Base-by-base conservation (phyloP, 2,888 invertebrate species). In the Itoplectis maculator region DNA sequence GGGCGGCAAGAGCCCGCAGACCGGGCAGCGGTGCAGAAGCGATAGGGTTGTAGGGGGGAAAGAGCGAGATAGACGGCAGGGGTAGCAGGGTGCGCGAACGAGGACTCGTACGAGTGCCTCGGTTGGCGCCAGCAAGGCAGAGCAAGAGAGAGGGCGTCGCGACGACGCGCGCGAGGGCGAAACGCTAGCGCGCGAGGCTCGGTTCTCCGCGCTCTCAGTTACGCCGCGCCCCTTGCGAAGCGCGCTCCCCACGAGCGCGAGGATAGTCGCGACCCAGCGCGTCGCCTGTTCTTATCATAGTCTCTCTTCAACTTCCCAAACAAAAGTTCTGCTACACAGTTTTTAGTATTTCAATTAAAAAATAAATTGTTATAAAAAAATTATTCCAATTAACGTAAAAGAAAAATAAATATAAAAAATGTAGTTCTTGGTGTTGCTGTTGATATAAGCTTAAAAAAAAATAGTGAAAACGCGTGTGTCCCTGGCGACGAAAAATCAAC, bases 211-310 rank as follows among this genome's bases (percentile, higher is more conserved):
- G 89, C 86, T 91, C 83, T 82, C 92, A 92, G 92, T 92, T 89
- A 90, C 92, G 92, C 92, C 92, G 92, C 92, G 91, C 92, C 92
- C 92, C 92, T 92, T 90, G 90, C 90, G 90, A 92, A 88, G 92
- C 92, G 92, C 92, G 91, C 86, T 87, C 87, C 86, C 86, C 81
- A 66, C 80, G 86, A 86, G 86, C 80, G 88, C 85, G 86, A 82
- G 40, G 40, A 76, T 40, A 66, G 20, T 49, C 51, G 66, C 15
- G 47, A 69, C 49, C 6, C 70, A 73, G 72, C 47, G 59, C 75
- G 75, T 75, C 18, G 40, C 66, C 75, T 47, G 47, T 29, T 18
- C 61, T 42, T 20, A 72, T 76, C 79, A 9, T 61, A 13, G 5
- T 29, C 23, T 66, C 29, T 42, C 37, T 66, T 15, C 29, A 23